phyloP scores from a whole-genome alignment of 23 tunicate genomes.

The Trididemnum miniatum region DNA sequence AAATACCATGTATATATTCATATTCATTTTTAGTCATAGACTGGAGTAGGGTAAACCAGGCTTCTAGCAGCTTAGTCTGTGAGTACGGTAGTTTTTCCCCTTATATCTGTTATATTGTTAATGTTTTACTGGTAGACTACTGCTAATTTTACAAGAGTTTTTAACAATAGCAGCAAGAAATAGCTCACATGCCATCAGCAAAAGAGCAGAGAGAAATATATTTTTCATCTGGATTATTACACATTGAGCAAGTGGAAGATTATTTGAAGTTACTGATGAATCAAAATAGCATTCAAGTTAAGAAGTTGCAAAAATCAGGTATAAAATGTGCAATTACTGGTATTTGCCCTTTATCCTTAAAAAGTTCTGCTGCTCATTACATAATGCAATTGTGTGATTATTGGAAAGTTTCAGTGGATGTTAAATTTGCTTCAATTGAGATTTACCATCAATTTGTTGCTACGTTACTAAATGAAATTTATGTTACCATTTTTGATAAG shows the following conservation, averaged over 20 bases:
- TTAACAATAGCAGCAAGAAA: no score
- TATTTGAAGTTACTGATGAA: background rate
- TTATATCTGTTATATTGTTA: no score
- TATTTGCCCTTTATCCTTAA: background rate
- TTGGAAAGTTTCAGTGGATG: conserved; percentile 47
- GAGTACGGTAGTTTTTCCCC: no score
- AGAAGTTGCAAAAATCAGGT: background rate
- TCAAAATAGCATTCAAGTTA: background rate
- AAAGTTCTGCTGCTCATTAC: conserved; percentile 30
- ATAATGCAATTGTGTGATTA: conserved; percentile 35
- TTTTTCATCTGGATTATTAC: background rate
- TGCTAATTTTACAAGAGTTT: no score
- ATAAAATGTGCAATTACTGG: background rate
- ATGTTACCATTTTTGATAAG: conserved; percentile 6
- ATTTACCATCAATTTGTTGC: conserved; percentile 30
- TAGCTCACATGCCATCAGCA: no score
- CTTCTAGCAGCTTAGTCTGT: no score
- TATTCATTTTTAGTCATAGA: no score
- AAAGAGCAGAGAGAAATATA: no score
- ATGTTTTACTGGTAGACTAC: no score
- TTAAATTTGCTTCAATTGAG: conserved; percentile 42
- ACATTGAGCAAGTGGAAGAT: conserved; percentile 15
- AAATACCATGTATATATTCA: no score
- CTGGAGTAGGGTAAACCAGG: no score
- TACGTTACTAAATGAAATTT: background rate